phyloP scores from a whole-genome alignment of 2,888 invertebrate species.

The Dioctria linearis region DNA sequence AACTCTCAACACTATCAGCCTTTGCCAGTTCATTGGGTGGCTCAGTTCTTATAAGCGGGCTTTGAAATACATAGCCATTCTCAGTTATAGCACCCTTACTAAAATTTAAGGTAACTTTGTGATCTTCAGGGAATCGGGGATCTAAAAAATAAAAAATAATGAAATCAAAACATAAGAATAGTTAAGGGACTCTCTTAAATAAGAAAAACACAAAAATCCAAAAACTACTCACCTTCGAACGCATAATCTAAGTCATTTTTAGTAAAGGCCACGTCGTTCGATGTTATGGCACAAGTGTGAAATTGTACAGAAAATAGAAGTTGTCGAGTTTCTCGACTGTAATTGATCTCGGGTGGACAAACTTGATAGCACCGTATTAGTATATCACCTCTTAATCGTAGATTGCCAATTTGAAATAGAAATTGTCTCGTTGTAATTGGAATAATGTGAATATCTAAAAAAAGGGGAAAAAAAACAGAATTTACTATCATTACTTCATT shows the following conservation, averaged over 20 bases:
- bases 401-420: conserved; percentile 76
- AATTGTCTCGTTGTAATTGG: conserved; percentile 73
- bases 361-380: conserved; percentile 92
- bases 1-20: conserved; percentile 62
- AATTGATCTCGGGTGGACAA: conserved; percentile 64
- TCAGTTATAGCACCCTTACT: conserved; percentile 57
- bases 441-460: conserved; percentile 63
- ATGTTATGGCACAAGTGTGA: conserved; percentile 93
- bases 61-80: conserved; percentile 61
- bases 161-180: background rate
- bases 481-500: too few species aligned
- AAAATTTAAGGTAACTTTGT: conserved; percentile 62
- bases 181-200: background rate
- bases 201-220: conserved; percentile 8
- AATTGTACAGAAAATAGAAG: conserved; percentile 92
- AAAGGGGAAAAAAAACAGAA: conserved; percentile 3
- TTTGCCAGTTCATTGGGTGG: conserved; percentile 60
- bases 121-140: conserved; percentile 63
- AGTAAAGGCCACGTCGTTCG: conserved; percentile 87
- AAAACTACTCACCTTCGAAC: conserved; percentile 78
- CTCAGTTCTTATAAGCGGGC: conserved; percentile 63
- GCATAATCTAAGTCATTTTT: conserved; percentile 91
- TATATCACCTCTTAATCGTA: conserved; percentile 85
- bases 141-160: conserved; percentile 58
- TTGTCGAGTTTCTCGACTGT: conserved; percentile 70